Conservation (phyloP, 2,113 vertebrate species). For the Arenaria interpres region DNA sequence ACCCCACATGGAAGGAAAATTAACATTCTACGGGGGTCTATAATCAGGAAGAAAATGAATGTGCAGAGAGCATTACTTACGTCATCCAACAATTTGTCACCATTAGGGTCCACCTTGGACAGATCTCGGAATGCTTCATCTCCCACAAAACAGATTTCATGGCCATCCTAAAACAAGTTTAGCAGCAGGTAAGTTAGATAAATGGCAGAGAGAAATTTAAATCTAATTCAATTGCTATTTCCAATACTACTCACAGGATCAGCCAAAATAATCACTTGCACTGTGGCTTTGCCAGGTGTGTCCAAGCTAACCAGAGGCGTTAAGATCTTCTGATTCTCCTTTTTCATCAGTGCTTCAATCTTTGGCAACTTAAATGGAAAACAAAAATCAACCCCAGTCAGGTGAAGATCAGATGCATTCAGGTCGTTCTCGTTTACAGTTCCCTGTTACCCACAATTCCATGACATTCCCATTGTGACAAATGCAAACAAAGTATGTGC, state of each 20-base stretch:
- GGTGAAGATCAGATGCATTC: not conserved
- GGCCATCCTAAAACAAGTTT: conserved; percentile 81
- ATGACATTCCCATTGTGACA: rapidly evolving
- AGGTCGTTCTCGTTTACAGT: not conserved
- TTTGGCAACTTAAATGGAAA: conserved; percentile 78
- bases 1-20: rapidly evolving
- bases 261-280: conserved; percentile 93
- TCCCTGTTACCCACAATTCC: not conserved
- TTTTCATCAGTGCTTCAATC: conserved; percentile 88
- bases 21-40: rapidly evolving
- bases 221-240: rapidly evolving
- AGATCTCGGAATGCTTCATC: conserved; percentile 92
- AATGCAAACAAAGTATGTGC: not conserved
- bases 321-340: conserved; percentile 88
- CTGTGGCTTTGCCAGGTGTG: conserved; percentile 95
- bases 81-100: conserved; percentile 84
- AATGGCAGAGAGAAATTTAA: not conserved
- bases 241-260: conserved; percentile 86
- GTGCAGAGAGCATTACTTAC: conserved; percentile 69
- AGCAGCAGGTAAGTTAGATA: not conserved
- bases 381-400: not conserved
- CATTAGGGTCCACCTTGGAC: conserved; percentile 84
- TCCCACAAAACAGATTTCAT: conserved; percentile 97
- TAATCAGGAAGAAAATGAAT: rapidly evolving
- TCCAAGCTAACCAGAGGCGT: conserved; percentile 93